phyloP scores from a whole-genome alignment of 1,140 invertebrate genomes.

The Drosophila mojavensis region DNA sequence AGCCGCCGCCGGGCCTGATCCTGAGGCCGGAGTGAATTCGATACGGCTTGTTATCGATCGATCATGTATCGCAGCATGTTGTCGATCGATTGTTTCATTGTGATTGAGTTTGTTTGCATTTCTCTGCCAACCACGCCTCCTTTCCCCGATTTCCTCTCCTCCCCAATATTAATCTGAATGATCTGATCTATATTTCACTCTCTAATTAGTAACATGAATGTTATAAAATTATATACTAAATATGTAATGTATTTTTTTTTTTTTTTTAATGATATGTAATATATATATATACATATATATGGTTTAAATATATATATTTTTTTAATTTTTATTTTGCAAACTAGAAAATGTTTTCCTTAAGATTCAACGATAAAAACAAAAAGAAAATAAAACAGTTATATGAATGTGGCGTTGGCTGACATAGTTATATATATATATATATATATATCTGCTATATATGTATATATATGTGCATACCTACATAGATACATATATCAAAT shows the following conservation, averaged over 20 bases:
- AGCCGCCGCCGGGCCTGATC: slow-evolving; percentile 59
- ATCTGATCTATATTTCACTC: slow-evolving; percentile 16
- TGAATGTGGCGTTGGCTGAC: slow-evolving; percentile 36
- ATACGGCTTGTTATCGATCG: slow-evolving; percentile 4
- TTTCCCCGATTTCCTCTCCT: background rate
- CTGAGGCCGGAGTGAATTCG: slow-evolving; percentile 55
- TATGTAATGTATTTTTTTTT: slow-evolving; percentile 67
- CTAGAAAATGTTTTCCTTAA: slow-evolving; percentile 78
- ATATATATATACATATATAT: too few species aligned
- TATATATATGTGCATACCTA: slow-evolving; percentile 32
- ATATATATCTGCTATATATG: background rate
- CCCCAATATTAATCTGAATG: background rate
- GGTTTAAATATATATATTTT: background rate
- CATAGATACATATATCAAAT: slow-evolving; percentile 7
- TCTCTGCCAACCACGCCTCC: slow-evolving; percentile 36
- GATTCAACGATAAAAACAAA: slow-evolving; percentile 66
- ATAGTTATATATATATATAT: slow-evolving; percentile 18
- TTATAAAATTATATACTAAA: slow-evolving; percentile 28
- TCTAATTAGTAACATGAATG: slow-evolving; percentile 33
- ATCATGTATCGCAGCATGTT: slow-evolving; percentile 14
- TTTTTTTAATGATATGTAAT: slow-evolving; percentile 31
- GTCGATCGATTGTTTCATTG: slow-evolving; percentile 66
- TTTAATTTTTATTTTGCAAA: slow-evolving; percentile 54
- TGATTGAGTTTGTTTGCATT: slow-evolving; percentile 81
- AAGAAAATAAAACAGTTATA: slow-evolving; percentile 36